Base-by-base conservation (phyloP, 1,140 invertebrate genomes). In the Ericerus pela region DNA sequence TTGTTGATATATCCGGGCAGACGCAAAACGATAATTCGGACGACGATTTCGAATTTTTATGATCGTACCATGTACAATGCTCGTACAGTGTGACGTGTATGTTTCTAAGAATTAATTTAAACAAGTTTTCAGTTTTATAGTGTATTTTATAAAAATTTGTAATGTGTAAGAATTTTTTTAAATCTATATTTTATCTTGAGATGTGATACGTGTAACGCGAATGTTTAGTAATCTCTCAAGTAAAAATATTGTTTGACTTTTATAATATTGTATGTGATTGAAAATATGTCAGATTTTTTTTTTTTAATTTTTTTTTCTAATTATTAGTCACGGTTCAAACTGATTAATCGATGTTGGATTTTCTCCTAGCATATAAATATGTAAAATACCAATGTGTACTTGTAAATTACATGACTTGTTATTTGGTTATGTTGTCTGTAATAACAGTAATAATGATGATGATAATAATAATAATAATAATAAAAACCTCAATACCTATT, bases 21-120 rank as follows among this genome's bases (percentile, higher is more conserved):
- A 55, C 58, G 26, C 53, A 58, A 18, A 70, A 69, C 60, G 72
- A 74, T 58, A 71, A 73, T 53, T 77, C 74, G 11, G 75, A 77
- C 58, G 75, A 78, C 61, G 75, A 76, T 52, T 77, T 77, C 62
- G 75, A 77, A 62, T 62, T 78, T 27, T 67, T 77, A 57, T 73
- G 74, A 67, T 76, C 66, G 74, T 62, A 59, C 59, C 10, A 31
- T 53, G n/a, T 55, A 41, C n/a, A 22, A 10, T 20, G 22, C 37
- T 41, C 37, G 28, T 38, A 27, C 20, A 41, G 33, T 51, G 22
- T 11, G 30, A 43, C 20, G 27, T 54, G 24, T 51, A 43, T 55
- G 16, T 31, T 10, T 47, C 8, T 41, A 8, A 41, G 20, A 16
- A 8, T 43, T 18, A 6, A 36, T 29, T 51, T 31, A 51, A 57